phyloP scores from a whole-genome alignment of 2,888 invertebrate species.

The Folsomia manolachei region DNA sequence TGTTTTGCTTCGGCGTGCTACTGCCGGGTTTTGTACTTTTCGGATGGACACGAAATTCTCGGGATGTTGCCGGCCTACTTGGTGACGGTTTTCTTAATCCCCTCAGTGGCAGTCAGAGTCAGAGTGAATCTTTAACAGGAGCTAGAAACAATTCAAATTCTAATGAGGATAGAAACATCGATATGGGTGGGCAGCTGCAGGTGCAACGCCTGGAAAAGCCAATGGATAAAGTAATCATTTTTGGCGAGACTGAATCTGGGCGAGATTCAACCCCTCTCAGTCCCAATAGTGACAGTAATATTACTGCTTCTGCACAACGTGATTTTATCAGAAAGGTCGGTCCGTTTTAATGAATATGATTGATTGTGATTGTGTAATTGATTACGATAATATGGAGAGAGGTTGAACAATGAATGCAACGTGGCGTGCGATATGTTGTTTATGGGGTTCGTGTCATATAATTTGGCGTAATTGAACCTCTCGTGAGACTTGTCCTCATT shows the following conservation, averaged over 20 bases:
- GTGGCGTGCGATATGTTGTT: not conserved
- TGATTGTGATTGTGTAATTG: not conserved
- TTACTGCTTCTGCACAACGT: slow-evolving; percentile 29
- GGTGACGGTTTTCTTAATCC: slow-evolving; percentile 26
- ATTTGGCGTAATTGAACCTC: too few species aligned
- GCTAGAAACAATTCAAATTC: slow-evolving; percentile 22
- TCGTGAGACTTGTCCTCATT: not conserved
- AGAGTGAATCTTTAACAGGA: not conserved
- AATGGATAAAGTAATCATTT: slow-evolving; percentile 35
- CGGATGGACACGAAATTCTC: slow-evolving; percentile 37
- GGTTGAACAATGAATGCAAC: too few species aligned
- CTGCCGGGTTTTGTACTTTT: slow-evolving; percentile 45
- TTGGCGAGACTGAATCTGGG: slow-evolving; percentile 36
- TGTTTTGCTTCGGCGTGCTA: slow-evolving; percentile 43
- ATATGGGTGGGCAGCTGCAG: not conserved
- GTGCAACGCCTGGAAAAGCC: slow-evolving; percentile 15
- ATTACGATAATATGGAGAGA: not conserved
- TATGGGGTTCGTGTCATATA: too few species aligned
- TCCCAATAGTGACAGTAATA: too few species aligned
- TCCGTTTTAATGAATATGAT: not conserved
- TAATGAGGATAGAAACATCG: too few species aligned
- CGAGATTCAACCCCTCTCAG: slow-evolving; percentile 23
- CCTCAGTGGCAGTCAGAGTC: not conserved
- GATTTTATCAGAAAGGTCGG: slow-evolving; percentile 41
- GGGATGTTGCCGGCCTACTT: slow-evolving; percentile 30